A percentile compares a stretch with the other conserved stretches of the same genome.
phyloP scores from a whole-genome alignment of 2,888 invertebrate genomes.

The Byasa hedistus region DNA sequence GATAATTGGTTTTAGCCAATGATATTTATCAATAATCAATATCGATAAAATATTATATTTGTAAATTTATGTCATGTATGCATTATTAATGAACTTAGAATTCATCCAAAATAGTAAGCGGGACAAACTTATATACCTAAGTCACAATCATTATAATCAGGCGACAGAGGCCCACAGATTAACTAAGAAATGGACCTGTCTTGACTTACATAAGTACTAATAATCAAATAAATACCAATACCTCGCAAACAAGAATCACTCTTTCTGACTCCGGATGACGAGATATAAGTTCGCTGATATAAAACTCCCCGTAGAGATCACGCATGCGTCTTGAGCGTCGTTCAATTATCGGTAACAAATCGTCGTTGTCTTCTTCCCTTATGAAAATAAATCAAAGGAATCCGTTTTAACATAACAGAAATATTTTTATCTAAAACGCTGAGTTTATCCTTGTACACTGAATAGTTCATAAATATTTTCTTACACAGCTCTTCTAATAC shows the following conservation, averaged over 20 bases:
- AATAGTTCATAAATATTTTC: background rate
- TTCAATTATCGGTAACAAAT: slow-evolving; percentile 81
- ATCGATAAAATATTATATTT: too few relatives aligned
- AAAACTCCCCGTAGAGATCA: slow-evolving; percentile 82
- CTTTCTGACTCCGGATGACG: slow-evolving; percentile 75
- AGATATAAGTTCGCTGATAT: slow-evolving; percentile 82
- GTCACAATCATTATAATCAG: too few relatives aligned
- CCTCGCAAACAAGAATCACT: slow-evolving; percentile 81
- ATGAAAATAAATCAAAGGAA: slow-evolving; percentile 10
- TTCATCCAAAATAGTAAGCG: too few relatives aligned
- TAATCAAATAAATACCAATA: slow-evolving; percentile 34
- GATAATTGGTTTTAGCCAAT: too few relatives aligned
- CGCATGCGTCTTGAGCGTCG: slow-evolving; percentile 68
- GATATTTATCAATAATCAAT: too few relatives aligned
- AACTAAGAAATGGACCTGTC: background rate
- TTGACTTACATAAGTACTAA: background rate
- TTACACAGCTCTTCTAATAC: slow-evolving; percentile 67
- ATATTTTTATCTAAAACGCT: background rate
- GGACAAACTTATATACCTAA: too few relatives aligned
- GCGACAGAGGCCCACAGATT: too few relatives aligned
- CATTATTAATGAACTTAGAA: too few relatives aligned
- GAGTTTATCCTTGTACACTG: too few relatives aligned
- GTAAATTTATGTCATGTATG: too few relatives aligned
- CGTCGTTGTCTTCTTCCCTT: slow-evolving; percentile 86
- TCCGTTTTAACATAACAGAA: background rate